These are phyloP conservation scores for Apodemus sylvaticus DNA, from an alignment of 2,113 vertebrate genomes.

Conservation along the genomic window DNA sequence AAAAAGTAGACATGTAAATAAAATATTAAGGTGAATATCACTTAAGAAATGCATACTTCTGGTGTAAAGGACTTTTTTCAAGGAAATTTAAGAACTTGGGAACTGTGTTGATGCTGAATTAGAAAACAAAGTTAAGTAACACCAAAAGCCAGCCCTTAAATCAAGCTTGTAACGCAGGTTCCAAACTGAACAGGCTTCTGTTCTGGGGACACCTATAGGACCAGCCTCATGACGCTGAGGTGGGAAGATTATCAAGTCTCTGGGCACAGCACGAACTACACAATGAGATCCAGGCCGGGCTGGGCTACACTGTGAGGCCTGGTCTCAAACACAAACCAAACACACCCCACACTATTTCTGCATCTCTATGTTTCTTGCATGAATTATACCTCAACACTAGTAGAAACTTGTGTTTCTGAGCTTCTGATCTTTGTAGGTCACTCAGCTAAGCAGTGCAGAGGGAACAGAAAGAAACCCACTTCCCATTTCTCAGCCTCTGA, in stretches of 20 bases:
- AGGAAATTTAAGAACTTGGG: background rate
- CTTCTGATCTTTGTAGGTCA: background rate
- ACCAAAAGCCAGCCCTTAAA: background rate
- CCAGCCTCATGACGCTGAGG: background rate
- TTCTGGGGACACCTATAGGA: background rate
- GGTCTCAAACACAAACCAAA: background rate
- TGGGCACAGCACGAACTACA: background rate
- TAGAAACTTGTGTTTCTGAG: background rate
- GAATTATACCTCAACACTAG: background rate
- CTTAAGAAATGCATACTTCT: background rate
- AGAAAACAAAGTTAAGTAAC: background rate
- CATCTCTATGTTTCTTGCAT: background rate
- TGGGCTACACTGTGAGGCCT: background rate
- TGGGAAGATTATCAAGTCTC: background rate
- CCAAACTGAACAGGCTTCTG: background rate
- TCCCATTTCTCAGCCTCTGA: background rate
- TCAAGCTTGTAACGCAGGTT: background rate
- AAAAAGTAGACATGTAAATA: background rate
- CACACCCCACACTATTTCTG: background rate
- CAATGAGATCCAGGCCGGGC: background rate
- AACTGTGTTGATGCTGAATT: background rate
- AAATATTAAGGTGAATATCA: background rate
- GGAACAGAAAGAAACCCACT: background rate
- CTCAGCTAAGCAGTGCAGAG: background rate
- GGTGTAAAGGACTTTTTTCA: background rate